phyloP scores from a whole-genome alignment of 2,888 invertebrate genomes.

The Hermaeophaga mercurialis region DNA sequence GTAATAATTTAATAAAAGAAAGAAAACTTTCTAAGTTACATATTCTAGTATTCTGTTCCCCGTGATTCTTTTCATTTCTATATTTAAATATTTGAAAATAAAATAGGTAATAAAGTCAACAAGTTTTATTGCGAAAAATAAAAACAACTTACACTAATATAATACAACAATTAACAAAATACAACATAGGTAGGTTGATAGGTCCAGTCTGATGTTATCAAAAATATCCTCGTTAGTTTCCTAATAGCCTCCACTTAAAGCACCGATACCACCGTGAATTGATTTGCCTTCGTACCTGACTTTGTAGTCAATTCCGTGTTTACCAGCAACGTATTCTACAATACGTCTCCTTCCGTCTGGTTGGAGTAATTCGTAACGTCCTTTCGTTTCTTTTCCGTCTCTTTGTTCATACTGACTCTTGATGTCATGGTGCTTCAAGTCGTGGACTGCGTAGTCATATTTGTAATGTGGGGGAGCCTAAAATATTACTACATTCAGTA shows the following conservation, averaged over 20 bases:
- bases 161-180: slow-evolving; percentile 39
- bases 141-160: slow-evolving; percentile 36
- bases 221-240: slow-evolving; percentile 4
- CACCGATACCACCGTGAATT: slow-evolving; percentile 43
- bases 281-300: slow-evolving; percentile 43
- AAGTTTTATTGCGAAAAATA: slow-evolving; percentile 46
- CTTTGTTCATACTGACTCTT: slow-evolving; percentile 52
- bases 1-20: no score
- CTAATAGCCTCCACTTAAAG: slow-evolving; percentile 34
- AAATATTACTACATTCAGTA: no score
- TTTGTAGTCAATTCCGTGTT: slow-evolving; percentile 52
- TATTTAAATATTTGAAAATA: no score
- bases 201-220: slow-evolving; percentile 23
- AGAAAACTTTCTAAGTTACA: no score
- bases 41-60: no score
- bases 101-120: slow-evolving; percentile 38
- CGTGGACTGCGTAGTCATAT: slow-evolving; percentile 53
- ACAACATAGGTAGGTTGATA: slow-evolving; percentile 41
- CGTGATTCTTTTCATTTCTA: no score
- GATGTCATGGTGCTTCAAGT: slow-evolving; percentile 52
- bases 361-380: slow-evolving; percentile 50
- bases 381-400: slow-evolving; percentile 50
- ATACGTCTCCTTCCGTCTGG: slow-evolving; percentile 53
- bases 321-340: slow-evolving; percentile 53
- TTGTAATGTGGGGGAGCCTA: slow-evolving; percentile 52